Evolutionary conservation across 2,797 vertebrate genomes (phyloP), one percentile per base, ranked within the genome.

Genomic region (Hemitrygon akajei): DNA sequence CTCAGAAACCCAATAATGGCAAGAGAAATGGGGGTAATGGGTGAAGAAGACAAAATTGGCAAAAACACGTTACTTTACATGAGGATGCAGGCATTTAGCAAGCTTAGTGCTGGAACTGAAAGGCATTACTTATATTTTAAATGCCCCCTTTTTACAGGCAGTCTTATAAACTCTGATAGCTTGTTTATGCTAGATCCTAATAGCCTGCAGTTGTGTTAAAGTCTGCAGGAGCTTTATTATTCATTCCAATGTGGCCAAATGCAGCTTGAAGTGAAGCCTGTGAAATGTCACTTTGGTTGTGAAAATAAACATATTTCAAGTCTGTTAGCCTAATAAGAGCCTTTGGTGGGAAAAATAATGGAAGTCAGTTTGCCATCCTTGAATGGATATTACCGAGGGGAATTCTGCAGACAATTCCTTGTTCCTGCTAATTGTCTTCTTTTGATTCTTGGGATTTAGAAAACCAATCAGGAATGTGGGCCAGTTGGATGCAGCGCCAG

Each of bases 231-330:
- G 91, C 37, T 93, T 75, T 75, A 93, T 93, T 56, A 93, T 76
- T 56, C n/a, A 89, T 66, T 58, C 91, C 71, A n/a, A 10, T 6
- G 10, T 56, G 37, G 91, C 91, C 71, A 92, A 92, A 75, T 47
- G 27, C 66, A 92, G 91, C 2, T 30, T 56, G 91, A 75, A 47
- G 30, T 75, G 71, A 92, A 93, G 71, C 91, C 91, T 93, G 91
- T 73, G 71, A 93, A 76, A 93, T 93, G 71, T 93, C 71, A 75
- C 91, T 93, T 30, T 40, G 91, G 22, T 76, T 56, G 71, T 47
- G 73, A 93, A 93, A 93, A 93, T 76, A 93, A 93, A 75, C 91
- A 76, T 71, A 93, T 76, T 93, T 93, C 69, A 56, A 75, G 37
- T 75, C 91, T 76, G 91, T 58, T 93, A 30, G 71, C 25, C 71